Conservation (phyloP, 2,113 vertebrate genomes). For the Leucoraja erinaceus region DNA sequence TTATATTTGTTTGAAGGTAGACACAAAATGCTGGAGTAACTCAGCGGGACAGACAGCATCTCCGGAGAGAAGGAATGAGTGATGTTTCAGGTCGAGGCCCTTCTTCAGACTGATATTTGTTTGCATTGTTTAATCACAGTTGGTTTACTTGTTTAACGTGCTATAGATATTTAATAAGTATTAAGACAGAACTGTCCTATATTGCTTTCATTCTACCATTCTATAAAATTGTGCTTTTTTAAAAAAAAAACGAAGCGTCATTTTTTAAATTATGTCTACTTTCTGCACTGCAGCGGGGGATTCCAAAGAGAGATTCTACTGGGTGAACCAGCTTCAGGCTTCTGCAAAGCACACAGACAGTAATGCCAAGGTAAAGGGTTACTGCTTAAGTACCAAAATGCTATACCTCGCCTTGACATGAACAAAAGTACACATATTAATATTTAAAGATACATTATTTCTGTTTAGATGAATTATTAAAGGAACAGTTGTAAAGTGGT, state of each 20-base stretch:
- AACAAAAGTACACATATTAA: neutral
- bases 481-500: neutral
- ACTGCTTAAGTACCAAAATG: constrained; percentile 32
- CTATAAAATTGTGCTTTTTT: neutral
- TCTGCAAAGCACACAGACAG: constrained; percentile 84
- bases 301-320: constrained; percentile 84
- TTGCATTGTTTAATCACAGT: neutral
- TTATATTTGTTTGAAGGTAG: neutral
- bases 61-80: no score
- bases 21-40: no score
- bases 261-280: neutral
- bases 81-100: no score
- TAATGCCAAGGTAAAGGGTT: constrained; percentile 73
- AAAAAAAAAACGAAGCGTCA: neutral
- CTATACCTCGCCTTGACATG: constrained; percentile 36
- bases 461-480: neutral
- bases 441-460: neutral
- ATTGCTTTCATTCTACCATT: neutral
- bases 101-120: neutral
- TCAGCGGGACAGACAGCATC: no score
- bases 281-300: constrained; percentile 65
- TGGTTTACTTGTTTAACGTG: neutral
- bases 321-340: constrained; percentile 87
- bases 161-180: neutral
- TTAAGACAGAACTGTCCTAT: neutral